These are phyloP conservation scores for Archaeoteleia sp. DNA, from an alignment of 2,888 invertebrate genomes.

Conservation along the genomic window DNA sequence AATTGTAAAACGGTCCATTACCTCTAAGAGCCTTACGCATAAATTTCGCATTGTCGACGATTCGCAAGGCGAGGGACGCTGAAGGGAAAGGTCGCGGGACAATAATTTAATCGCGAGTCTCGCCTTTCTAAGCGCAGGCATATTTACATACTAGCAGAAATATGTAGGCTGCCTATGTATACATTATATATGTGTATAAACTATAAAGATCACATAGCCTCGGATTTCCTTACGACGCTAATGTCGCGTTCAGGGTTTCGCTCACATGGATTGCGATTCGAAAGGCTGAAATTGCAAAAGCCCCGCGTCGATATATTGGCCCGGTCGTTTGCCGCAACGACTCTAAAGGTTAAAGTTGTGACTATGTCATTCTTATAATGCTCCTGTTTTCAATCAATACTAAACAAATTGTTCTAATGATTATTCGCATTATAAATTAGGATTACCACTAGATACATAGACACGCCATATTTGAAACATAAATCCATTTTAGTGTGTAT, in stretches of 20 bases:
- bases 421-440: no score
- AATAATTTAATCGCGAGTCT: slow-evolving; percentile 53
- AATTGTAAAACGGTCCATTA: slow-evolving; percentile 40
- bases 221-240: slow-evolving; percentile 30
- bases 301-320: slow-evolving; percentile 6
- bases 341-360: no score
- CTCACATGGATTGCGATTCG: slow-evolving; percentile 16
- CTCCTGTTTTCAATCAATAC: no score
- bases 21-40: slow-evolving; percentile 27
- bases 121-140: slow-evolving; percentile 44
- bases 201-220: slow-evolving; percentile 14
- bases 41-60: slow-evolving; percentile 51
- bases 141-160: slow-evolving; percentile 49
- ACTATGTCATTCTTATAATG: no score
- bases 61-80: slow-evolving; percentile 28
- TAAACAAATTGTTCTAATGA: no score
- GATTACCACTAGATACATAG: no score
- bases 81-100: slow-evolving; percentile 48
- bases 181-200: background rate
- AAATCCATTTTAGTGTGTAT: no score
- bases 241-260: slow-evolving; percentile 24
- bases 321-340: no score
- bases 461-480: no score
- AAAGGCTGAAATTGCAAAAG: slow-evolving; percentile 33
- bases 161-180: slow-evolving; percentile 39